phyloP scores from a whole-genome alignment of 2,888 invertebrate species.

The Hetaerina titia region DNA sequence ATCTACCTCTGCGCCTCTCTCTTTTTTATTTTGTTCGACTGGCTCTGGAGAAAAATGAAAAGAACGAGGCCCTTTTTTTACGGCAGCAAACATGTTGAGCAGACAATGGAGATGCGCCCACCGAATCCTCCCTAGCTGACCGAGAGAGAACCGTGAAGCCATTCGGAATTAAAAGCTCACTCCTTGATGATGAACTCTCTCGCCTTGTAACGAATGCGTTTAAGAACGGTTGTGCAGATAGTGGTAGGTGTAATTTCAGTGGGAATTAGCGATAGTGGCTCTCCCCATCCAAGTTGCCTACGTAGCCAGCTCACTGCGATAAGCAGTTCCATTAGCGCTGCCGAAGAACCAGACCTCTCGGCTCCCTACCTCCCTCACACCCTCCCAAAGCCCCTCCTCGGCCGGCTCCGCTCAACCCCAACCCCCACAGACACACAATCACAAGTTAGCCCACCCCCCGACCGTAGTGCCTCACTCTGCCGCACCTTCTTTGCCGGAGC shows the following conservation, averaged over 20 bases:
- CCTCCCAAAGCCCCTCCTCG: not conserved
- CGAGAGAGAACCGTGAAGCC: not conserved
- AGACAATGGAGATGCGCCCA: not conserved
- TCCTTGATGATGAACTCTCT: slow-evolving; percentile 23
- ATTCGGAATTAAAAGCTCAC: slow-evolving; percentile 16
- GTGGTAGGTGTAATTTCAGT: slow-evolving; percentile 21
- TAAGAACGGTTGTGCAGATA: slow-evolving; percentile 24
- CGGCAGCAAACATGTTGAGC: not conserved
- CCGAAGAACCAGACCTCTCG: not conserved
- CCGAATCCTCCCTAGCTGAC: not conserved
- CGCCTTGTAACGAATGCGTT: slow-evolving; percentile 24
- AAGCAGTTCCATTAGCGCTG: slow-evolving; percentile 35
- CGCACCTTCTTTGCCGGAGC: slow-evolving; percentile 18
- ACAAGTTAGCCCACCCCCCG: not conserved
- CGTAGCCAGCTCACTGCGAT: slow-evolving; percentile 32
- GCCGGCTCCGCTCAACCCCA: not conserved
- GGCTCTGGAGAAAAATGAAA: not conserved
- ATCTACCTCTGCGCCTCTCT: not conserved
- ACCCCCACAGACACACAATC: not conserved
- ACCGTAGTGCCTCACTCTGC: not conserved
- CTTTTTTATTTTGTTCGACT: not conserved
- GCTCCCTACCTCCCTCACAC: not conserved
- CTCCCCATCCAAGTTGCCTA: slow-evolving; percentile 4
- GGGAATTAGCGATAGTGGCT: slow-evolving; percentile 35
- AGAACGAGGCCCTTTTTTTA: not conserved